Percentiles rank a stretch among this genome's conserved stretches.
Evolutionary conservation across 2,797 vertebrate genomes (phyloP).

Genomic region (Sebastes nivosus): DNA sequence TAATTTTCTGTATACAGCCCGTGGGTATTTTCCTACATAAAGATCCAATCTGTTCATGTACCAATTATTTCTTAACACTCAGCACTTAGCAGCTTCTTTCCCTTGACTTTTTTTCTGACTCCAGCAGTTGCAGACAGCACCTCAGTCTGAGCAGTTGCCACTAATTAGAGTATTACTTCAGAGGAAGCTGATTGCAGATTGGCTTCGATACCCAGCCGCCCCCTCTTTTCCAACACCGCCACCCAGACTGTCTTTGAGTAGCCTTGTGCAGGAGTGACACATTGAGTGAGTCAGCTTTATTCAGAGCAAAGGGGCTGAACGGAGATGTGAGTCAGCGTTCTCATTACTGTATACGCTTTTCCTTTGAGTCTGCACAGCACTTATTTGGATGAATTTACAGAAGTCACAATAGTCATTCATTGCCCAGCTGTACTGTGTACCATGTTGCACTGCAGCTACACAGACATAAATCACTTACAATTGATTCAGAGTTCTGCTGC

Average conservation of each 20-base stretch:
- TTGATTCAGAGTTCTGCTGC: neutral
- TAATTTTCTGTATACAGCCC: neutral
- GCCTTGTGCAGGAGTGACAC: neutral
- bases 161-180: conserved; percentile 15
- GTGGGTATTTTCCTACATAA: conserved; percentile 12
- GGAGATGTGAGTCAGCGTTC: neutral
- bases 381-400: neutral
- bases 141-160: neutral
- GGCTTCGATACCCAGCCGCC: neutral
- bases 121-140: neutral
- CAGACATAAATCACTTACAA: neutral
- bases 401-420: neutral
- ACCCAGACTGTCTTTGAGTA: neutral
- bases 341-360: neutral
- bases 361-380: neutral
- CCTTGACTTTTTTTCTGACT: neutral
- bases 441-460: neutral
- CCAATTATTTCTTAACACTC: neutral
- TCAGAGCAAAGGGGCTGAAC: neutral
- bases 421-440: neutral
- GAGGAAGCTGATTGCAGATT: neutral
- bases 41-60: conserved; percentile 4
- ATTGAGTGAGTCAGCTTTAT: conserved; percentile 9
- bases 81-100: neutral
- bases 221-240: neutral